Percentiles rank a stretch among this genome's conserved stretches.
Conservation (phyloP, 2,888 invertebrate genomes). For the Fragum fragum region DNA sequence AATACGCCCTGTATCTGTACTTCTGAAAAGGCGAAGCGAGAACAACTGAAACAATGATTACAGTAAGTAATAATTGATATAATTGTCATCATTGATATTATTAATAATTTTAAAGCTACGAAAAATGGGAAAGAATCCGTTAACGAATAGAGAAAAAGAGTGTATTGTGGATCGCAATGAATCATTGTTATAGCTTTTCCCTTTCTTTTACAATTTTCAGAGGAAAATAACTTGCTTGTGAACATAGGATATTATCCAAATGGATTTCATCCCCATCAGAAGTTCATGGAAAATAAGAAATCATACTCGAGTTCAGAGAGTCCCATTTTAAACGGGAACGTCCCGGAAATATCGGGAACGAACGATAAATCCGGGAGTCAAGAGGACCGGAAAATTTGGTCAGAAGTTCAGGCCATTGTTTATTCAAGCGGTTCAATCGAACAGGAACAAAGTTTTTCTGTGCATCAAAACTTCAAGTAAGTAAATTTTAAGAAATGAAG, state of each 20-base stretch:
- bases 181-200: too few species aligned
- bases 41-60: too few species aligned
- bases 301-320: not conserved
- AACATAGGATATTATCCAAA: not conserved
- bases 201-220: too few species aligned
- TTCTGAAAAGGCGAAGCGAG: too few species aligned
- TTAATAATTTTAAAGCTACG: too few species aligned
- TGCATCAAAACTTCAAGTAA: not conserved
- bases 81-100: too few species aligned
- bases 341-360: not conserved
- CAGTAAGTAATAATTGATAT: too few species aligned
- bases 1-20: too few species aligned
- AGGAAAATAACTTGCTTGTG: not conserved
- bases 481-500: not conserved
- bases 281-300: not conserved
- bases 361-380: not conserved
- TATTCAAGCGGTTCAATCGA: not conserved
- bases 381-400: not conserved
- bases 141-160: too few species aligned
- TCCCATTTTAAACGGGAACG: not conserved
- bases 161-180: too few species aligned
- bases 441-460: not conserved
- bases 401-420: not conserved
- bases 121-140: too few species aligned
- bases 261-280: not conserved